Evolutionary conservation across 2,888 invertebrate genomes (phyloP).

Genomic region (Caenorhabditis auriculariae): DNA sequence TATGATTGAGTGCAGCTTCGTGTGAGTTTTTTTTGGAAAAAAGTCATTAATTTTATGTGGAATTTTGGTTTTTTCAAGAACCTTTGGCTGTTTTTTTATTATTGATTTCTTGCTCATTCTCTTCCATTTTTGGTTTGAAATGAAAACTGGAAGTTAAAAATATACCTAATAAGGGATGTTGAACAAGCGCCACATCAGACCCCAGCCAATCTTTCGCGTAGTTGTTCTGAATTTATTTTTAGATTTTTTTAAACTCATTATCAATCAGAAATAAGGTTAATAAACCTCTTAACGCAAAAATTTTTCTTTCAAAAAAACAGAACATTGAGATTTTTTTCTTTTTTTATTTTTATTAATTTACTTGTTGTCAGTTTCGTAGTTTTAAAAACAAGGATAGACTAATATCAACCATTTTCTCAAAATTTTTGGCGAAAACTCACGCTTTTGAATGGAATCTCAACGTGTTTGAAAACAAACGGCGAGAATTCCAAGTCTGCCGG

Average conservation of each 20-base stretch:
- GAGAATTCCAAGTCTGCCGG: constrained; percentile 50
- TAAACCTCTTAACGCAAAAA: background rate
- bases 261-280: background rate
- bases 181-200: constrained; percentile 48
- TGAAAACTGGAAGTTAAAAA: background rate
- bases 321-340: background rate
- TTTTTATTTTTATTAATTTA: too few species aligned
- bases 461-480: constrained; percentile 47
- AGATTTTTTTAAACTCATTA: background rate
- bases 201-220: constrained; percentile 52
- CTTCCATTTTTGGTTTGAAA: background rate
- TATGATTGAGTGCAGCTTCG: too few species aligned
- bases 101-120: too few species aligned
- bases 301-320: background rate
- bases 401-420: constrained; percentile 1
- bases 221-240: constrained; percentile 30
- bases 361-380: too few species aligned
- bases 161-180: constrained; percentile 39
- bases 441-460: constrained; percentile 49
- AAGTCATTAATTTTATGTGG: too few species aligned
- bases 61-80: too few species aligned
- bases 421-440: constrained; percentile 38
- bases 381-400: background rate
- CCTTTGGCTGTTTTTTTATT: too few species aligned
- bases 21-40: too few species aligned